Percentiles rank a stretch among this genome's conserved stretches.
Conservation (phyloP, 2,888 invertebrate genomes). For the Aporophyla nigra region DNA sequence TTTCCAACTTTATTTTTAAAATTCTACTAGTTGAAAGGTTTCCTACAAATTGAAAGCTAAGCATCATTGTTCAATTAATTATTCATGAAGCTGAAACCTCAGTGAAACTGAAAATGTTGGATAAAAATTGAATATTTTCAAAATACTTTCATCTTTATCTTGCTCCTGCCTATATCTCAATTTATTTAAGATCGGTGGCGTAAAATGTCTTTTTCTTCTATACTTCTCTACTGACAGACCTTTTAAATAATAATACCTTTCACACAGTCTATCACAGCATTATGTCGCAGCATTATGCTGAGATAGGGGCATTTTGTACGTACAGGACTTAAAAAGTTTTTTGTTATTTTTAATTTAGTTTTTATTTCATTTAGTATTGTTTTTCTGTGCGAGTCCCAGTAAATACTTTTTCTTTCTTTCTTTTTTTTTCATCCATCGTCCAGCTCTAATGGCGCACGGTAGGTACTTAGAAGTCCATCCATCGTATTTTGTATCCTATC, state of each 20-base stretch:
- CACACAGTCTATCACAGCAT: not conserved
- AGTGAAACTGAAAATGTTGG: not conserved
- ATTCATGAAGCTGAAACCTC: not conserved
- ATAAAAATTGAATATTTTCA: not conserved
- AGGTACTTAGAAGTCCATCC: not conserved
- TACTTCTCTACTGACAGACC: too few species aligned
- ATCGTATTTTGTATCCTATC: not conserved
- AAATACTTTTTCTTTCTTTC: too few species aligned
- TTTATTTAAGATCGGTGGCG: not conserved
- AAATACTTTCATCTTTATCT: not conserved
- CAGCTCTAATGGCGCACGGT: too few species aligned
- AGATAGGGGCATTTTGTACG: too few species aligned
- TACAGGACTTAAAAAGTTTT: too few species aligned
- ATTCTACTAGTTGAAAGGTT: slow-evolving; percentile 15
- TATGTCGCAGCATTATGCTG: too few species aligned
- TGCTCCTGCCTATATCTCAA: not conserved
- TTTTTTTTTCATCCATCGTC: too few species aligned
- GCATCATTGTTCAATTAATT: not conserved
- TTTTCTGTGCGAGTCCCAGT: too few species aligned
- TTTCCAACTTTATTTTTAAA: slow-evolving; percentile 36
- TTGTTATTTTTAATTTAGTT: too few species aligned
- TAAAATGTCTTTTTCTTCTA: not conserved
- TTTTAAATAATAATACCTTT: not conserved
- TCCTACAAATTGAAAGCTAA: slow-evolving; percentile 5
- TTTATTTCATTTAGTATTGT: too few species aligned